Evolutionary conservation across 2,113 vertebrate genomes (phyloP).

Genomic region (Otus sunia): DNA sequence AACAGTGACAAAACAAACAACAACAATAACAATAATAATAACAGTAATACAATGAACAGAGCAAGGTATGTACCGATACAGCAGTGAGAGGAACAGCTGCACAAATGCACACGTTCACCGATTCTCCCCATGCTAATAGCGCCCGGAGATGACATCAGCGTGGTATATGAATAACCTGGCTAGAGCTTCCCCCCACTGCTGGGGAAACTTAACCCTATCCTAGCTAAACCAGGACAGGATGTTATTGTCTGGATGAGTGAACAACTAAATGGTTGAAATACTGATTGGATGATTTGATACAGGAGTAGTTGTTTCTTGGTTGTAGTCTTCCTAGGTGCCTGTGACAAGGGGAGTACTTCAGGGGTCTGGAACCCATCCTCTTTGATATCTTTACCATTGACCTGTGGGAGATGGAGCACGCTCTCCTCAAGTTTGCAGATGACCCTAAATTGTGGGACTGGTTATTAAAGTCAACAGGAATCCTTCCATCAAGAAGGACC

Average conservation of each 20-base stretch:
- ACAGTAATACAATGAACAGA: too few relatives aligned
- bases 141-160: too few relatives aligned
- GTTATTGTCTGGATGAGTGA: neutral
- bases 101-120: too few relatives aligned
- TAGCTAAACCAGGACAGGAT: too few relatives aligned
- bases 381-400: neutral
- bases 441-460: neutral
- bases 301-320: neutral
- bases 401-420: neutral
- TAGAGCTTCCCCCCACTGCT: too few relatives aligned
- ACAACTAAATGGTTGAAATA: neutral
- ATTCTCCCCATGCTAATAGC: too few relatives aligned
- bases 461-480: neutral
- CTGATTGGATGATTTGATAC: fast-evolving
- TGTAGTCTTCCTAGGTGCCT: neutral
- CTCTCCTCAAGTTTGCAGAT: neutral
- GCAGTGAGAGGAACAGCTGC: too few relatives aligned
- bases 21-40: too few relatives aligned
- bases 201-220: too few relatives aligned
- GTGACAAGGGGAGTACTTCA: neutral
- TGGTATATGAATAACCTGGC: too few relatives aligned
- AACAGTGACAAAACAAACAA: too few relatives aligned
- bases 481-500: neutral
- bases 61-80: too few relatives aligned
- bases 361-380: neutral